Base-by-base conservation (phyloP, 2,888 invertebrate genomes). In the Archips xylosteana region DNA sequence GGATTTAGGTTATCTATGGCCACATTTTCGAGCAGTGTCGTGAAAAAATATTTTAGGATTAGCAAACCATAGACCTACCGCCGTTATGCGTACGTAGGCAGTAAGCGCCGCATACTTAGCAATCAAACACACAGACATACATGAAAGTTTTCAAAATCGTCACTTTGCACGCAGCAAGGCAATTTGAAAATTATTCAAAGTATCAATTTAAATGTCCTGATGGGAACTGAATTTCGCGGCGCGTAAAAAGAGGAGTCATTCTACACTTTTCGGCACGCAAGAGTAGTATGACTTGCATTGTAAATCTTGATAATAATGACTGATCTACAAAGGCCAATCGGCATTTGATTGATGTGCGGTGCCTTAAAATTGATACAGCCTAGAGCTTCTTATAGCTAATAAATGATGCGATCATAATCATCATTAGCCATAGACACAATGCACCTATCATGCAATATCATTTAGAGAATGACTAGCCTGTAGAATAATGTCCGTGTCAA, bases 301-400 rank as follows among this genome's bases (percentile, higher is more conserved):
- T 54, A 9, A 15, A 54, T 54, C 54, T 54, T 54, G 15, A 54
- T 54, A 23, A 15, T 39, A 9, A 54, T 54, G 36, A n/a, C 36
- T 60, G 36, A 60, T 60, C 60, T 60, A 60, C 34, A 60, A 60
- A 60, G 36, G 13, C 36, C 83, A 82, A 82, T 79, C 78, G 73
- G 78, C 77, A 82, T 85, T 84, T 88, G 84, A 87, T 86, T 87
- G 87, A 88, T 88, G 87, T 87, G 86, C 81, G 76, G 79, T 81
- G 84, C 85, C 84, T 87, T 82, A 87, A 88, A 90, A 89, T 87
- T 85, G 86, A 88, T 88, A 82, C 79, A 80, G 83, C 83, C 73
- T 75, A 71, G 76, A 73, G 77, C 78, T 79, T 79, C 76, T 76
- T 77, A 74, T 70, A 76, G 70, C 74, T 69, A 57, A 77, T 76